Evolutionary conservation across 2,797 vertebrate species (phyloP), one percentile per base, ranked within the genome.

Genomic region (Microchirus variegatus): DNA sequence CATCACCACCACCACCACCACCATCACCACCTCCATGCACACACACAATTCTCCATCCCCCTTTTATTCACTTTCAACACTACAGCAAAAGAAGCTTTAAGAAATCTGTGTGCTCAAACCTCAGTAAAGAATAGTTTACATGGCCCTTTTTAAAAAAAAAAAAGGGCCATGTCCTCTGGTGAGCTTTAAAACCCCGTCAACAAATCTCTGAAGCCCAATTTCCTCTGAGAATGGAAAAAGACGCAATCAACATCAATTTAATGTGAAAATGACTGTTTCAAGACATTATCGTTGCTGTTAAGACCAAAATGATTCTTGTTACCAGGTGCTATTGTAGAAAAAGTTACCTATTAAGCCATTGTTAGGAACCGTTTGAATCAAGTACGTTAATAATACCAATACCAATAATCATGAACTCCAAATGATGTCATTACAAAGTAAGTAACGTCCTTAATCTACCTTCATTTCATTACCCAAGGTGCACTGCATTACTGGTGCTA

Each of bases 41-140:
- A 66, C 64, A 67, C 64, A 66, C 55, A 68, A 67, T 57, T 68
- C 73, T 51, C 53, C 63, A 55, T 56, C 52, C 63, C 60, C 49
- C 19, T 75, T 71, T 65, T 78, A 85, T 82, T 84, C 62, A 64
- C 84, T 84, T 87, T 77, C 75, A 83, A 83, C 81, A 77, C 75
- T 72, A 73, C 73, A 82, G 79, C 76, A 82, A 78, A 84, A 84
- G 64, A 72, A 50, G 61, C 56, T 79, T 52, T 76, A 70, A 82
- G 77, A 76, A 70, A 63, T 73, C 69, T 78, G 63, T 62, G 72
- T 70, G 59, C 63, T 78, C 63, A 59, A 60, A 82, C 53, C 68
- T 81, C 66, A 63, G 19, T 75, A 66, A 81, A 41, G 41, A 76
- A 69, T 57, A 53, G 47, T 72, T 79, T 56, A 61, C 58, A n/a